Evolutionary conservation across 2,113 vertebrate species (phyloP), one percentile per base, ranked within the genome.

Genomic region (Notothenia coriiceps): DNA sequence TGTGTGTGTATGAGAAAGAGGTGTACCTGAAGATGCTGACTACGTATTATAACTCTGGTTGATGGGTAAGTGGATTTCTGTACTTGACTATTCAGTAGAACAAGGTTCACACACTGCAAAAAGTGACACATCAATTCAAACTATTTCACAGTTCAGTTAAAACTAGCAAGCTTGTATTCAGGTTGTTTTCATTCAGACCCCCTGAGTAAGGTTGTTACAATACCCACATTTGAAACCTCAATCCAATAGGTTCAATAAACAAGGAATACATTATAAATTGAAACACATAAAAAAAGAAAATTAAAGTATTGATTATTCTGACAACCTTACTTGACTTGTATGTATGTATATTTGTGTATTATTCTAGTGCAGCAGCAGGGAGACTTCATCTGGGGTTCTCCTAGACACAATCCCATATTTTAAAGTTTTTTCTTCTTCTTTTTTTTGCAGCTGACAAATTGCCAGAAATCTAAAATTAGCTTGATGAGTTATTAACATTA

Each of bases 11-110:
- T 63, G 49, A 78, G 85, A 77, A 63, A 68, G 79, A 71, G 49
- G 81, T 70, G 72, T 60, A 84, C 70, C 70, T 83, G 78, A 83
- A 90, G 70, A 86, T 90, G 90, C 90, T 92, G 90, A 92, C 90
- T 47, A 10, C 6, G 64, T 86, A 71, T 86, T 89, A 86, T 83
- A 86, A 79, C 73, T 88, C 70, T 61, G 74, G 81, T 59, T 88
- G 79, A 87, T 76, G 82, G 88, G 82, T 86, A 89, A 89, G 90
- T 90, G 85, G 73, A 84, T 87, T 90, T 86, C 80, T 83, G 70
- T 69, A 83, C 78, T 85, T 83, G 74, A 92, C 81, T 89, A 86
- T 89, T 90, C 83, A 85, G 71, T 67, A 74, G 72, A 84, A 86
- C 75, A 72, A 59, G 50, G 17, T 75, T 79, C 74, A 66, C 52